Percentiles rank a stretch among this genome's conserved stretches.
Conservation (phyloP, 2,888 invertebrate species). For the Cotesia congregata region DNA sequence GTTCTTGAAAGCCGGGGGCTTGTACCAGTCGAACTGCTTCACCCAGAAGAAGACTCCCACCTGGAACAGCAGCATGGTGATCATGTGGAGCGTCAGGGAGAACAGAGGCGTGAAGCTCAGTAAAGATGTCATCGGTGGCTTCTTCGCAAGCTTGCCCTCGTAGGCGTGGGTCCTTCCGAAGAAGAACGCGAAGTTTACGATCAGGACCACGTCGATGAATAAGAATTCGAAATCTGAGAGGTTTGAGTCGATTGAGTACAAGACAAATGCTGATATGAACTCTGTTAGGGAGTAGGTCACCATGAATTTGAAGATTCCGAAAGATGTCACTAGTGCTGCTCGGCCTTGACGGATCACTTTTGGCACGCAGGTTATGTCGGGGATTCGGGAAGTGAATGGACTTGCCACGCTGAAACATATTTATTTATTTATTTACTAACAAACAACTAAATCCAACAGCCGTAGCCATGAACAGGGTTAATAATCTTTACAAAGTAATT, state of each 20-base stretch:
- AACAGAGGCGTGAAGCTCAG: constrained; percentile 72
- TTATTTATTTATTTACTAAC: too few species aligned
- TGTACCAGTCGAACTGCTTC: constrained; percentile 73
- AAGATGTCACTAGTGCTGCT: constrained; percentile 89
- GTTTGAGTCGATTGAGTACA: constrained; percentile 79
- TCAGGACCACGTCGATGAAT: constrained; percentile 77
- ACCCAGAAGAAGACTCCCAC: constrained; percentile 71
- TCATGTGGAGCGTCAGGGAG: constrained; percentile 73
- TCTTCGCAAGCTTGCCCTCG: constrained; percentile 68
- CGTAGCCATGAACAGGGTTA: too few species aligned
- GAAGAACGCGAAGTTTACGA: constrained; percentile 76
- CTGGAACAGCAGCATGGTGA: constrained; percentile 72
- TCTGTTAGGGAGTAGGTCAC: constrained; percentile 91
- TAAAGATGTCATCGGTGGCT: constrained; percentile 74
- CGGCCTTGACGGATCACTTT: constrained; percentile 86
- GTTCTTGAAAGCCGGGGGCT: constrained; percentile 69
- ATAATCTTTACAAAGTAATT: too few species aligned
- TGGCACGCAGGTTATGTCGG: constrained; percentile 87
- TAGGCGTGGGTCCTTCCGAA: constrained; percentile 77
- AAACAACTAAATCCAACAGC: too few species aligned
- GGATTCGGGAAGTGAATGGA: constrained; percentile 87
- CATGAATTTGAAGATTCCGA: constrained; percentile 93
- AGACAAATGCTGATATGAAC: constrained; percentile 85
- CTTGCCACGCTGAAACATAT: constrained; percentile 79
- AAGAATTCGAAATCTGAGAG: constrained; percentile 77